Conservation (phyloP, 1,140 invertebrate genomes). For the Panagrolaimus sp. region DNA sequence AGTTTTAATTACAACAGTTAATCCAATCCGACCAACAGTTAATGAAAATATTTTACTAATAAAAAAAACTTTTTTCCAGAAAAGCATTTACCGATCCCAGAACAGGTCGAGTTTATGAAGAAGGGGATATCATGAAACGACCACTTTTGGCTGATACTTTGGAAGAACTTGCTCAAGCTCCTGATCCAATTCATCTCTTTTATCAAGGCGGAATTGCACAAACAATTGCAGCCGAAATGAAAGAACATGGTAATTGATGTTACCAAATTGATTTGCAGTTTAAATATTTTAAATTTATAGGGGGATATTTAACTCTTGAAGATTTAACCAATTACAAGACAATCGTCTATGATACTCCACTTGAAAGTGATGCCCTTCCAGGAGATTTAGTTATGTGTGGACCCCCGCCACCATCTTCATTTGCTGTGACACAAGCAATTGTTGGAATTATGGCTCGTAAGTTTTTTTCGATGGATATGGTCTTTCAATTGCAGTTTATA, state of each 20-base stretch:
- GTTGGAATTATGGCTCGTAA: slow-evolving; percentile 20
- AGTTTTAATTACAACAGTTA: slow-evolving; percentile 1
- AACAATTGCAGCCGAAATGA: slow-evolving; percentile 54
- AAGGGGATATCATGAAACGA: slow-evolving; percentile 61
- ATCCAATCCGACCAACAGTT: neutral
- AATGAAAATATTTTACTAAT: neutral
- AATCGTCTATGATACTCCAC: slow-evolving; percentile 62
- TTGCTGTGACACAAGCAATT: slow-evolving; percentile 55
- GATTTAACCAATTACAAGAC: slow-evolving; percentile 60
- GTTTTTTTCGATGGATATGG: neutral
- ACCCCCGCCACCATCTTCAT: slow-evolving; percentile 58
- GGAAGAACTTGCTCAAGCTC: slow-evolving; percentile 55
- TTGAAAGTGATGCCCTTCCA: slow-evolving; percentile 30
- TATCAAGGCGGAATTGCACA: slow-evolving; percentile 58
- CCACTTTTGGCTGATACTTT: slow-evolving; percentile 61
- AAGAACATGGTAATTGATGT: slow-evolving; percentile 50
- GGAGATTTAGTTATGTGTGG: slow-evolving; percentile 58
- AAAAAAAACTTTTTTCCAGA: slow-evolving; percentile 6
- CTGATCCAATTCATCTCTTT: slow-evolving; percentile 59
- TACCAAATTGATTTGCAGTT: slow-evolving; percentile 4
- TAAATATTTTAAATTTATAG: slow-evolving; percentile 20
- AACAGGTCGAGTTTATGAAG: slow-evolving; percentile 60
- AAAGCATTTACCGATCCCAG: slow-evolving; percentile 60
- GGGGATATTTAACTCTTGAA: slow-evolving; percentile 49
- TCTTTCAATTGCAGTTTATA: slow-evolving; percentile 22